These are phyloP conservation scores for Xenus cinereus DNA, from an alignment of 2,113 vertebrate genomes.

Conservation along the genomic window DNA sequence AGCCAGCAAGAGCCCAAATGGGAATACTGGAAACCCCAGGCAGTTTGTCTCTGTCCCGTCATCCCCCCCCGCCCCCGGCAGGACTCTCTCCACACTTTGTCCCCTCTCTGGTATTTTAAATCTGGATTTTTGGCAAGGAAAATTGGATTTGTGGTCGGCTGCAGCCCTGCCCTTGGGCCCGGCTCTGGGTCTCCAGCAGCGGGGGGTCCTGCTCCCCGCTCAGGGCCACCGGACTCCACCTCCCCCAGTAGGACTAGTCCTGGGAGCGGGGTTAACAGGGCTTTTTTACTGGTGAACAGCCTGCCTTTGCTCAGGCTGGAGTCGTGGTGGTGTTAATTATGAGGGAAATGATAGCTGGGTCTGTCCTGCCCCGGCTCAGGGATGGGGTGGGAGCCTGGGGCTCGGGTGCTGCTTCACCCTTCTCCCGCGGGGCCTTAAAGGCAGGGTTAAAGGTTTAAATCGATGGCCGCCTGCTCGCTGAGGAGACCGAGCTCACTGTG, in stretches of 20 bases:
- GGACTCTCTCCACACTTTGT: not conserved
- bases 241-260: not conserved
- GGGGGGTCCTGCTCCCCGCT: not conserved
- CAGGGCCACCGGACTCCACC: not conserved
- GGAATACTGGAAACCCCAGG: not conserved
- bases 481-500: not conserved
- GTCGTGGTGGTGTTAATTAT: not conserved
- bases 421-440: not conserved
- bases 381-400: not conserved
- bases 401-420: not conserved
- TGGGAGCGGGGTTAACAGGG: not conserved
- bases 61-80: not conserved
- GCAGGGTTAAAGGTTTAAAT: not conserved
- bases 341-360: not conserved
- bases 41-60: no score
- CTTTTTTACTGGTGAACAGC: not conserved
- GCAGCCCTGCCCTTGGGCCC: not conserved
- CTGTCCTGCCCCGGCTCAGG: not conserved
- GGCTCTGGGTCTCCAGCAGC: not conserved
- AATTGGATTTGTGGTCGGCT: not conserved
- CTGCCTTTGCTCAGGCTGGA: not conserved
- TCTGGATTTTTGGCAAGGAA: not conserved
- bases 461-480: rapidly evolving
- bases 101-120: not conserved
- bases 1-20: not conserved